Evolutionary conservation across 2,888 invertebrate genomes (phyloP), one percentile per base, ranked within the genome.

Genomic region (Erebia ligea): DNA sequence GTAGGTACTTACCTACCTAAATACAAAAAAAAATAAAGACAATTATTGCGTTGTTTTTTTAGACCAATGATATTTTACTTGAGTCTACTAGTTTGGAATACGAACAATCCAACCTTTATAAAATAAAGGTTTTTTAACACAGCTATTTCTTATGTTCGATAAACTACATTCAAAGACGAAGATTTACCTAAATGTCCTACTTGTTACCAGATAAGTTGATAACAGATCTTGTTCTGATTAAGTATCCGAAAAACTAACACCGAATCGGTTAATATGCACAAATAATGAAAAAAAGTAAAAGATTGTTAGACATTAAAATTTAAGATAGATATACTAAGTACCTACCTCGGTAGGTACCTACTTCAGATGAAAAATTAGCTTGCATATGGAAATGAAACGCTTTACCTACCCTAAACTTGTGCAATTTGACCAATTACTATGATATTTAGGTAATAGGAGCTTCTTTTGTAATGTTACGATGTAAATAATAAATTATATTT

Each of bases 381-480:
- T 86, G 78, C 80, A 81, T 72, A 77, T 80, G 80, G 78, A 81
- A 81, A 84, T 76, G 72, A 82, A 84, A 86, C 85, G 89, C 90
- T 90, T 90, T 90, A 90, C 79, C 76, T 56, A 66, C 10, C 56
- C 78, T 78, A 79, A 79, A 71, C 76, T 80, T 78, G 81, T 86
- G 83, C 84, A 84, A 88, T 84, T 89, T 81, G 90, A 91, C 92
- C 91, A 91, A 88, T 84, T 85, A 84, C 83, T 86, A 79, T 77
- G 75, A 77, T 70, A 78, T 79, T 83, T 81, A 72, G 67, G 63
- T 62, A 54, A 67, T 69, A 72, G 74, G 56, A 74, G 72, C 74
- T 74, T 72, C 74, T 62, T 83, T 11, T 69, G 48, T 73, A 69
- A 81, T 80, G n/a, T 81, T 76, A 80, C 73, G 67, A 73, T 76